phyloP scores from a whole-genome alignment of 2,113 vertebrate species.

The Chaetodon trifascialis region DNA sequence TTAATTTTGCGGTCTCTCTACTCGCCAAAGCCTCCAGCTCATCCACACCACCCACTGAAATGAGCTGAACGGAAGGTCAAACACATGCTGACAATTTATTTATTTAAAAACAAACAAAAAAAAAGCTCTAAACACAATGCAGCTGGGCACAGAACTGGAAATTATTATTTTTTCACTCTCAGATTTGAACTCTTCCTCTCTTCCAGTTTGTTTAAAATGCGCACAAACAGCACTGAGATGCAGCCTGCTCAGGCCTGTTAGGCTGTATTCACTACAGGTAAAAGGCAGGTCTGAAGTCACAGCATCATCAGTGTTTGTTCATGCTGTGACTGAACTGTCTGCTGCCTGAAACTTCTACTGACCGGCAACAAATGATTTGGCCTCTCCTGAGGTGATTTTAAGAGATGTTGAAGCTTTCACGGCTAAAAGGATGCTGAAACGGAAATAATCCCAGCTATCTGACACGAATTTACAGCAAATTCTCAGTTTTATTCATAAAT shows the following conservation, averaged over 20 bases:
- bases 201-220: not conserved
- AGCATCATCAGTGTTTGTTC: not conserved
- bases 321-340: not conserved
- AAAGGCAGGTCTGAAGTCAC: no score
- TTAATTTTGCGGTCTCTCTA: no score
- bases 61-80: slow-evolving; percentile 2
- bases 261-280: not conserved
- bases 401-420: not conserved
- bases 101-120: not conserved
- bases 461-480: not conserved
- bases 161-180: not conserved
- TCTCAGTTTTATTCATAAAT: not conserved
- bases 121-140: not conserved
- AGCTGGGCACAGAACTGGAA: not conserved
- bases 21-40: not conserved
- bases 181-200: not conserved
- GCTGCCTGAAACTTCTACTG: not conserved
- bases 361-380: not conserved
- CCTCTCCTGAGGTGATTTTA: not conserved
- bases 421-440: not conserved
- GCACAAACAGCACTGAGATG: not conserved
- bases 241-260: not conserved
- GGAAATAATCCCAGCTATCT: not conserved
- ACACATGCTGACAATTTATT: not conserved
- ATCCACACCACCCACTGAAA: not conserved